These are phyloP conservation scores for Myotis davidii DNA, from an alignment of 2,113 vertebrate genomes.

Conservation along the genomic window DNA sequence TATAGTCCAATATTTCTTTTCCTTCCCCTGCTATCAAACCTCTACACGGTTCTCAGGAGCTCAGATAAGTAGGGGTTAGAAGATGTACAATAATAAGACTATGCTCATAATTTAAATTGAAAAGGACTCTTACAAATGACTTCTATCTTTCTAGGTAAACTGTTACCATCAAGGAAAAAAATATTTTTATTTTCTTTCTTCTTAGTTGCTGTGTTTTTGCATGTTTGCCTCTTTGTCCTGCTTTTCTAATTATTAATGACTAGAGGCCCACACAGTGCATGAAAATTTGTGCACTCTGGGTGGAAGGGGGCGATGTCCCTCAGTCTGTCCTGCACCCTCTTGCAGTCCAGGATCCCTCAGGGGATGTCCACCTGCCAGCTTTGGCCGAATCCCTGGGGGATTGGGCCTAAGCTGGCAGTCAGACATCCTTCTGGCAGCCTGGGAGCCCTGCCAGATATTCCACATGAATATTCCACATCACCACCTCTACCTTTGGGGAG, in stretches of 20 bases:
- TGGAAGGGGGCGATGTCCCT: too few relatives aligned
- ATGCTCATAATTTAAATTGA: constrained; percentile 29
- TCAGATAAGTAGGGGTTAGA: background rate
- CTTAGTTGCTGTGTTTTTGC: background rate
- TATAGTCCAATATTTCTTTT: background rate
- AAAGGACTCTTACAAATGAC: constrained; percentile 34
- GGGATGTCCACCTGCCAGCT: too few relatives aligned
- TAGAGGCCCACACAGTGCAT: too few relatives aligned
- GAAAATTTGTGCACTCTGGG: too few relatives aligned
- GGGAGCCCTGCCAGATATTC: too few relatives aligned
- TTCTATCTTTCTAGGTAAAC: constrained; percentile 16
- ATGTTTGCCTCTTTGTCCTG: background rate
- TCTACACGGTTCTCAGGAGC: background rate
- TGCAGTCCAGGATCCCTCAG: too few relatives aligned
- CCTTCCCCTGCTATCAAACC: background rate
- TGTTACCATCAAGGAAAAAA: background rate
- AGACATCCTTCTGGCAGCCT: too few relatives aligned
- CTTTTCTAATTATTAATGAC: background rate
- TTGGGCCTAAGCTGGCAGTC: too few relatives aligned
- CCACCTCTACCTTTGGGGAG: too few relatives aligned
- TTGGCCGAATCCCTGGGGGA: too few relatives aligned
- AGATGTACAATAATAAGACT: constrained; percentile 8
- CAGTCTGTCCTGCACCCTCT: too few relatives aligned
- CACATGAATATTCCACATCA: too few relatives aligned
- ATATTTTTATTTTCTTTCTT: background rate